Evolutionary conservation across 2,888 invertebrate species (phyloP), one percentile per base, ranked within the genome.

Genomic region (Globia sparganii): DNA sequence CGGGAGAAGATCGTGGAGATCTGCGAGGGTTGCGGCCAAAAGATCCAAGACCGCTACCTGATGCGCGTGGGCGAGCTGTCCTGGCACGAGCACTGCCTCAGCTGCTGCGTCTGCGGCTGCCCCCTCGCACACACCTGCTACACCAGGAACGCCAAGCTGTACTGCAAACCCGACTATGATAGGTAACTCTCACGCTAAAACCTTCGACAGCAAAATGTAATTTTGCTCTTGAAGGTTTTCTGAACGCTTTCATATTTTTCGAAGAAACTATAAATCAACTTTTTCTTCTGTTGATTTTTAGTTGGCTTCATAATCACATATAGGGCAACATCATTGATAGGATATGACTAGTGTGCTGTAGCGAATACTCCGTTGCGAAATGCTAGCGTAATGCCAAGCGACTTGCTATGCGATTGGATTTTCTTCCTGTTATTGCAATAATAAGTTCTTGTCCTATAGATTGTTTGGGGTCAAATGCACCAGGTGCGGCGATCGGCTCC

Each of bases 101-200:
- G 98, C 91, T 99, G 99, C 97, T 98, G 98, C 92, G 99, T 99
- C 83, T 99, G 99, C 94, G 98, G 99, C 84, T 97, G 98, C 77
- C 98, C 98, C 34, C 97, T 99, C 77, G 98, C 98, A 75, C 98
- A 99, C 94, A 99, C 99, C 87, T 99, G 99, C 97, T 99, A 99
- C 97, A 98, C 98, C 75, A 97, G 99, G 87, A 99, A 99, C 92
- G 98, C 99, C 89, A 99, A 99, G 94, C 97, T 99, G 72, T 99
- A 99, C 97, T 99, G 99, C 97, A 99, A 99, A 94, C 98, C 98
- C 81, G 99, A 99, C 95, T 99, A 99, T 95, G 99, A 99, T 97
- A 98, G 98, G 99, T 99, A 97, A 97, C 49, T 94, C 85, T 28
- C 4, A 34, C 49, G 21, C 13, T 43, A 49, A 64, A 49, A 61